These are phyloP conservation scores for Margaritifera margaritifera DNA, from an alignment of 2,888 invertebrate species.

Conservation along the genomic window DNA sequence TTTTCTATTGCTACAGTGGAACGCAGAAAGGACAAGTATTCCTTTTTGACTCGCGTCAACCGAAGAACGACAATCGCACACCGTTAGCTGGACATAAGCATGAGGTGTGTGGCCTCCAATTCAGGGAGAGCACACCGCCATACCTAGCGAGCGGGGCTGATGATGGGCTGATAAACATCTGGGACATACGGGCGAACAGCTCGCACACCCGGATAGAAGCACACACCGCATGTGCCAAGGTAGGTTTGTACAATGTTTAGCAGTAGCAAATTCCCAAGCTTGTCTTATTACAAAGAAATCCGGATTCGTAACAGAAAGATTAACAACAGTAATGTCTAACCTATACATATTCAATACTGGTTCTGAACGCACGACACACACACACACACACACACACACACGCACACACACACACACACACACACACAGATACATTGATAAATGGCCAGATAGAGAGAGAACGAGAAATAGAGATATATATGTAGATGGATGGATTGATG, in stretches of 20 bases:
- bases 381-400: no score
- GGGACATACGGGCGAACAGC: conserved; percentile 44
- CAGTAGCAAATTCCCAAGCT: no score
- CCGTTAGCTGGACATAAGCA: conserved; percentile 25
- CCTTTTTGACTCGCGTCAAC: conserved; percentile 36
- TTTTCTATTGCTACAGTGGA: conserved; percentile 34
- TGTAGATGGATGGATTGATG: no score
- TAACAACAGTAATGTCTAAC: no score
- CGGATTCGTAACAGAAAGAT: no score
- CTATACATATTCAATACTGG: no score
- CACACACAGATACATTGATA: no score
- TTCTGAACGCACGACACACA: no score
- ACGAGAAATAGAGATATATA: no score
- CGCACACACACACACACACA: no score
- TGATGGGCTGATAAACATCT: conserved; percentile 47
- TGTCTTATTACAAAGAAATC: no score
- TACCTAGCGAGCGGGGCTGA: conserved; percentile 49
- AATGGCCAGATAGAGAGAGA: no score
- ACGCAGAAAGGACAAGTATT: conserved; percentile 39
- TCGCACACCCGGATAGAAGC: conserved; percentile 35
- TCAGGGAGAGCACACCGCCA: conserved; percentile 21
- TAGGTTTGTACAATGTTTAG: conserved; percentile 2
- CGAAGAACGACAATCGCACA: conserved; percentile 3
- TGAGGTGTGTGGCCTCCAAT: conserved; percentile 43
- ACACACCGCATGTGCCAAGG: conserved; percentile 51